phyloP scores from a whole-genome alignment of 2,113 vertebrate genomes.

The Thalassoma bifasciatum region DNA sequence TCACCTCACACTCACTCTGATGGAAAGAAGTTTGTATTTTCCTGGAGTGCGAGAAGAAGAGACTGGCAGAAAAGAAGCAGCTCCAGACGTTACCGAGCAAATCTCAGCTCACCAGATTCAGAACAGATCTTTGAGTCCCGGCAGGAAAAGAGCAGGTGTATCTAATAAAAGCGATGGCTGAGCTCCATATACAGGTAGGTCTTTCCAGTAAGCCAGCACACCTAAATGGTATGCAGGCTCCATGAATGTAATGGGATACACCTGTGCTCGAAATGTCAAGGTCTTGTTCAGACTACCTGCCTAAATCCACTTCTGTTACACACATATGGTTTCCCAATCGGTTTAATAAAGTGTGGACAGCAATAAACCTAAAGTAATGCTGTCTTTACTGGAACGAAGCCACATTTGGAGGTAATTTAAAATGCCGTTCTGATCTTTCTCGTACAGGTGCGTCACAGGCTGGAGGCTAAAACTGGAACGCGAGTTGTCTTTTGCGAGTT shows the following conservation, averaged over 20 bases:
- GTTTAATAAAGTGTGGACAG: neutral
- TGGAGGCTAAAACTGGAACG: neutral
- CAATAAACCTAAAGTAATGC: neutral
- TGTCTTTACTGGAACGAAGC: neutral
- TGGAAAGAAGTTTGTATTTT: too few relatives aligned
- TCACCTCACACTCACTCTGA: neutral
- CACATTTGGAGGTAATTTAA: neutral
- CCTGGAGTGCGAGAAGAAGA: conserved; percentile 1
- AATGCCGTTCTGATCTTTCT: neutral
- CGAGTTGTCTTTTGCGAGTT: too few relatives aligned
- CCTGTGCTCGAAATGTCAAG: conserved; percentile 28
- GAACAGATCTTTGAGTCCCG: neutral
- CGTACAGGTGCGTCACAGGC: neutral
- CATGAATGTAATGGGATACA: conserved; percentile 28
- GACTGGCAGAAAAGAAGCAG: conserved; percentile 9
- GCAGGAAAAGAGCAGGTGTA: conserved; percentile 31
- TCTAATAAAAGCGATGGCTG: conserved; percentile 28
- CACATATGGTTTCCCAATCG: neutral
- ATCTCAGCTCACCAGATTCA: too few relatives aligned
- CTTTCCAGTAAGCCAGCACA: conserved; percentile 29
- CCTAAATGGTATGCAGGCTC: conserved; percentile 32
- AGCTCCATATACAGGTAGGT: conserved; percentile 15
- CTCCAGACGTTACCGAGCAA: neutral
- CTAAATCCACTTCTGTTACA: neutral
- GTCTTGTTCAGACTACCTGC: neutral